Percentiles rank a stretch among this genome's conserved stretches.
phyloP scores from a whole-genome alignment of 1,140 invertebrate genomes.

The Drosophila yakuba region DNA sequence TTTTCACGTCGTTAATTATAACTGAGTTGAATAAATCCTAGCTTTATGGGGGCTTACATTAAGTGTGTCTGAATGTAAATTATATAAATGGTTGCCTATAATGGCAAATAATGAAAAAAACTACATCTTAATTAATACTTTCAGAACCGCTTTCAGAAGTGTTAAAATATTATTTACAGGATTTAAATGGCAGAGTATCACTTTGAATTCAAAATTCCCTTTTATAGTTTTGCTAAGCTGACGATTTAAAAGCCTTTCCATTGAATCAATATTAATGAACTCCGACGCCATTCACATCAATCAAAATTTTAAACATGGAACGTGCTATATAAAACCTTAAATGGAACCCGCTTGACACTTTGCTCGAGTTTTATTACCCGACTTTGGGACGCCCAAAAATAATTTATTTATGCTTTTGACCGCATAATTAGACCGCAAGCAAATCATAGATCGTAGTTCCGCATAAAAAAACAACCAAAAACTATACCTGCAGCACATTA shows the following conservation, averaged over 20 bases:
- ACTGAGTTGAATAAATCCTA: not conserved
- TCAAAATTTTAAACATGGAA: conserved; percentile 32
- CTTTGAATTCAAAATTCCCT: no score
- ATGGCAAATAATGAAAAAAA: no score
- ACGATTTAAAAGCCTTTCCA: not conserved
- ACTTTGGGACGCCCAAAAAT: conserved; percentile 44
- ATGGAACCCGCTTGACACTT: conserved; percentile 74
- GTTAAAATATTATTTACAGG: no score
- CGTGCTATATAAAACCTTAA: conserved; percentile 37
- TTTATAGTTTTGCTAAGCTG: not conserved
- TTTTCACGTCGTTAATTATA: not conserved
- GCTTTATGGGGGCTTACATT: not conserved
- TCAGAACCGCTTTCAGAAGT: no score
- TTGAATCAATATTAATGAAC: conserved; percentile 2
- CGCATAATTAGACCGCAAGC: conserved; percentile 51
- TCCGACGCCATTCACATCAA: conserved; percentile 20
- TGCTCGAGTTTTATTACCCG: conserved; percentile 60
- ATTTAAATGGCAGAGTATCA: no score
- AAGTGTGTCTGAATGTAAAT: no score
- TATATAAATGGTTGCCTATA: no score
- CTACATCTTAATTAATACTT: no score
- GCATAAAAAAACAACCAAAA: conserved; percentile 2
- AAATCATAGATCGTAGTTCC: conserved; percentile 41
- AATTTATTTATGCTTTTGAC: conserved; percentile 51
- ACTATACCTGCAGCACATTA: conserved; percentile 56